Conservation (phyloP, 1,140 invertebrate species). For the Trigoniulus corallinus region DNA sequence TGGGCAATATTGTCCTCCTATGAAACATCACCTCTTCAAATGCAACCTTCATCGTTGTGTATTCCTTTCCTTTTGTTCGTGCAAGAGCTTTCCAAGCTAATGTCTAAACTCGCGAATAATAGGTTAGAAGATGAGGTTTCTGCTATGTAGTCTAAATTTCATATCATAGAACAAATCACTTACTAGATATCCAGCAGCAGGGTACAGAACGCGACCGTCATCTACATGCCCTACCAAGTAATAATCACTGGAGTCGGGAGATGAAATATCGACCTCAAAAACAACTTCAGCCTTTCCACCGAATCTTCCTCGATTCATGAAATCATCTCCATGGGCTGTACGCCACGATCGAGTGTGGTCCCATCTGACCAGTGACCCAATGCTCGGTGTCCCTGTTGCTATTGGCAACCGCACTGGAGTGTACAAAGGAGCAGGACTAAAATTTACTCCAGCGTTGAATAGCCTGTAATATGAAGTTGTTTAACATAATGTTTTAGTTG, state of each 20-base stretch:
- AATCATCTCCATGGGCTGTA: slow-evolving; percentile 40
- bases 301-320: no score
- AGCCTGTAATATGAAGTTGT: slow-evolving; percentile 44
- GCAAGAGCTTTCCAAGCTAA: slow-evolving; percentile 85
- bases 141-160: neutral
- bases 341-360: slow-evolving; percentile 69
- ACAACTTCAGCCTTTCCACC: neutral
- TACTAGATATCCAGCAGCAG: slow-evolving; percentile 79
- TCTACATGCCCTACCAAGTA: slow-evolving; percentile 75
- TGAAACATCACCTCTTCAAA: slow-evolving; percentile 78
- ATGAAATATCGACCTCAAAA: neutral
- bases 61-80: slow-evolving; percentile 54
- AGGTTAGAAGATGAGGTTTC: neutral
- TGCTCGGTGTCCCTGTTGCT: slow-evolving; percentile 68
- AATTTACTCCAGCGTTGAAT: slow-evolving; percentile 58
- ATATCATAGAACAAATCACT: slow-evolving; percentile 23
- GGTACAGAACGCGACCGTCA: slow-evolving; percentile 83
- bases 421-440: slow-evolving; percentile 54
- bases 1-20: slow-evolving; percentile 77
- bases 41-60: slow-evolving; percentile 60
- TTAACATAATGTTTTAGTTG: no score
- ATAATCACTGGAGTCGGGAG: slow-evolving; percentile 34
- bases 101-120: slow-evolving; percentile 16
- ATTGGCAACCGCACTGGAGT: slow-evolving; percentile 36
- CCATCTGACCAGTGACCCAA: slow-evolving; percentile 70